Base-by-base conservation (phyloP, 2,888 invertebrate genomes). In the Nomada lathburiana region DNA sequence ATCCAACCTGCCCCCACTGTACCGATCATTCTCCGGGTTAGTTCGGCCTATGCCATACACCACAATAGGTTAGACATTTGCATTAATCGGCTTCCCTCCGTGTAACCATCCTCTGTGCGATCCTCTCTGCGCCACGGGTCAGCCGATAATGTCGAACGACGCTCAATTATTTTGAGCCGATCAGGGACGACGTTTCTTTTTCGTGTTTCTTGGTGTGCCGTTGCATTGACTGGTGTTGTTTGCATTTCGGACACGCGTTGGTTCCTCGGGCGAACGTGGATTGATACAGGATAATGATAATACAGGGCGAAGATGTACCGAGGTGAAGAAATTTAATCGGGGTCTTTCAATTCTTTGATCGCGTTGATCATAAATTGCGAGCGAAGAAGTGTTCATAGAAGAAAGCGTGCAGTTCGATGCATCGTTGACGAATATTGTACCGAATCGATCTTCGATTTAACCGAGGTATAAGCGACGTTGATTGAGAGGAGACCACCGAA, bases 31-130 rank as follows among this genome's bases (percentile, higher is more conserved):
- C 78, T 83, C 84, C 85, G 84, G 80, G 85, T 85, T 86, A 76
- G 80, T 81, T 70, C 76, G 80, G 85, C 86, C 87, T 85, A 86
- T 65, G 85, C 86, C 81, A 71, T 89, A 84, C 87, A 90, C 87
- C 87, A 88, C 92, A 90, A 92, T 91, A 92, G 91, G 89, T 91
- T 92, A 91, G 90, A 90, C 89, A 92, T 92, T 92, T 92, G 91
- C 91, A 92, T 92, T 92, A 91, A 92, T 91, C 91, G 91, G 89
- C 89, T 91, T 87, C 86, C 87, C 88, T 87, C 69, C 83, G 82
- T 82, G 86, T 87, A 85, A 80, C 78, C 81, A 64, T 78, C 60
- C 78, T 59, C 76, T 65, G 53, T 68, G 63, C 82, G 82, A 76
- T 84, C 83, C 85, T 75, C 82, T 79, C 85, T 65, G 63, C 78